Percentiles rank a stretch among this genome's conserved stretches.
phyloP scores from a whole-genome alignment of 2,113 vertebrate genomes.

The Equus przewalskii region DNA sequence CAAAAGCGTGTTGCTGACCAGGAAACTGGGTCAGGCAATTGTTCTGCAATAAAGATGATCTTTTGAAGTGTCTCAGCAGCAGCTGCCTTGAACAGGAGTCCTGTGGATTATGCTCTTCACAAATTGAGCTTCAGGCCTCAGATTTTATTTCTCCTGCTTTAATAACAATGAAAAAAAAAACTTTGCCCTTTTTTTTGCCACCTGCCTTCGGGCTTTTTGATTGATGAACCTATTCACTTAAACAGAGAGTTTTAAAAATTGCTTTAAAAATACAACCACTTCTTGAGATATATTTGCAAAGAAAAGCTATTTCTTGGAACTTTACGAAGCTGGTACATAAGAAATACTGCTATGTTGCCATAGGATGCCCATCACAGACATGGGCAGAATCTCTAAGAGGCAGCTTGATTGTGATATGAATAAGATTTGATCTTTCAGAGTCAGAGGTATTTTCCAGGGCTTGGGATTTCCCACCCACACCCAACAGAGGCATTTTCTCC shows the following conservation, averaged over 20 bases:
- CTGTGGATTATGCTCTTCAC: conserved; percentile 75
- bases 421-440: conserved; percentile 26
- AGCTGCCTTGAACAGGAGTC: conserved; percentile 79
- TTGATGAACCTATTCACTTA: conserved; percentile 71
- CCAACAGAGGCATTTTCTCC: conserved; percentile 37
- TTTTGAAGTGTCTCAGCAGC: conserved; percentile 86
- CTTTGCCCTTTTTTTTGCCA: neutral
- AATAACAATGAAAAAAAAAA: conserved; percentile 77
- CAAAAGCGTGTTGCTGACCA: conserved; percentile 82
- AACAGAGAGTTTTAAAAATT: conserved; percentile 64
- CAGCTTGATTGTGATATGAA: neutral
- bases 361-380: neutral
- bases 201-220: conserved; percentile 68
- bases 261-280: conserved; percentile 60
- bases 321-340: neutral
- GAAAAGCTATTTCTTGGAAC: neutral
- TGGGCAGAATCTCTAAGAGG: neutral
- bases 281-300: conserved; percentile 76
- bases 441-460: conserved; percentile 53
- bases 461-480: neutral
- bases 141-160: conserved; percentile 78
- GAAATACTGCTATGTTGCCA: neutral
- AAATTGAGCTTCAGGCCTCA: conserved; percentile 75
- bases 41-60: conserved; percentile 85
- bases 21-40: conserved; percentile 87